Base-by-base conservation (phyloP, 2,797 vertebrate species). In the Heteromormyrus szaboi region DNA sequence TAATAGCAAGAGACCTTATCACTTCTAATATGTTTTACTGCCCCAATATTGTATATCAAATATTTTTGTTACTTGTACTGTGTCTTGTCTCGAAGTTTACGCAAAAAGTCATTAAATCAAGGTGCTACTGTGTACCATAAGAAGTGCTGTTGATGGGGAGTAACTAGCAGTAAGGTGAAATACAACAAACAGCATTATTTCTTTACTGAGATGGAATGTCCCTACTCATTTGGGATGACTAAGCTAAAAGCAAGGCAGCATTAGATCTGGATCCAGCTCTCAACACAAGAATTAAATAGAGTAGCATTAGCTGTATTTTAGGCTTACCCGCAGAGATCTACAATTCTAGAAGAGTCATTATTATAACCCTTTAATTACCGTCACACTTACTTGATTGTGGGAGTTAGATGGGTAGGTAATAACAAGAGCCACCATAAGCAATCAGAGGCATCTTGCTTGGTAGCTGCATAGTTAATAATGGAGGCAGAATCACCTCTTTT, bases 331-430 rank as follows among this genome's bases (percentile, higher is more conserved):
- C 48, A 41, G 1, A 41, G 29, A 86, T 37, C 33, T 54, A 19
- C 25, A 37, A 54, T 79, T 86, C 51, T 51, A 84, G 8, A 84
- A 25, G 44, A 84, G 81, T 84, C 48, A 51, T 85, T 85, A 85
- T 85, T 50, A 51, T 51, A 85, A 85, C 44, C 81, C 22, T 22
- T 85, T 85, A 85, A 51, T 85, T 85, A 85, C 81, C 48, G 17
- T 56, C 9, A 51, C 85, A 8, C 19, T 29, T 33, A 33, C 12
- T 46, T 56, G 4, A 41, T 53, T 37, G 17, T 50, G 29, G 12
- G 85, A 86, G 2, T 85, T 37, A 86, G 84, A 19, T 2, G 81
- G 17, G 76, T 14, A 48, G 48, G 12, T 22, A 85, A 25, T 12
- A 85, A 51, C 46, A 22, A 85, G 22, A 51, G 5, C 4, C 48